Percentiles rank a stretch among this genome's conserved stretches.
Evolutionary conservation across 2,888 invertebrate species (phyloP).

Genomic region (Agrotis puta): DNA sequence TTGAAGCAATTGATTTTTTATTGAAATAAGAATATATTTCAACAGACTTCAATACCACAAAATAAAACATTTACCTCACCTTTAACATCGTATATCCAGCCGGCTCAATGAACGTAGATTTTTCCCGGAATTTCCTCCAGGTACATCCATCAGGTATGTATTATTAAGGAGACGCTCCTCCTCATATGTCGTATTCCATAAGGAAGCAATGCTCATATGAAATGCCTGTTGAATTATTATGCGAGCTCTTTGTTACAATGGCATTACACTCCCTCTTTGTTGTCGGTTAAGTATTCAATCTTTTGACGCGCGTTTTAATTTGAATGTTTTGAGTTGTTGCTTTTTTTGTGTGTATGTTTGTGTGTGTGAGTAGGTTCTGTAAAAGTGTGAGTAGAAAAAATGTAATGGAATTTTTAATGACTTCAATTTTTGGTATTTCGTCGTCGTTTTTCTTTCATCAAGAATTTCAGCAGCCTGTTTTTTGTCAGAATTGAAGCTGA

Average conservation of each 20-base stretch:
- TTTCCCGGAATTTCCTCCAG: slow-evolving; percentile 39
- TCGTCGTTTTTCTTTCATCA: background rate
- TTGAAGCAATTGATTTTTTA: too few relatives aligned
- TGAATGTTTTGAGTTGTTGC: slow-evolving; percentile 24
- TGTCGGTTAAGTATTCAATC: slow-evolving; percentile 54
- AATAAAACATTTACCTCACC: slow-evolving; percentile 1
- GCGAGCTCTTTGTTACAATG: slow-evolving; percentile 54
- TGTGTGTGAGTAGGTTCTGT: background rate
- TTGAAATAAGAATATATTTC: too few relatives aligned
- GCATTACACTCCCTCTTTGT: slow-evolving; percentile 54
- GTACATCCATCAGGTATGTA: slow-evolving; percentile 63
- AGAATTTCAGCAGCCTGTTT: too few relatives aligned
- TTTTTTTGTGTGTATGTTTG: background rate
- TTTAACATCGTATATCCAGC: background rate
- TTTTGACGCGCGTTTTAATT: slow-evolving; percentile 60
- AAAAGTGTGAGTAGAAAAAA: background rate
- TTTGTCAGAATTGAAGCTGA: too few relatives aligned
- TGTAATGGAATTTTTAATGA: background rate
- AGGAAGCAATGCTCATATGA: slow-evolving; percentile 67
- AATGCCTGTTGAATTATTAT: slow-evolving; percentile 67
- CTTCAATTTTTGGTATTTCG: background rate
- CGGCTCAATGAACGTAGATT: slow-evolving; percentile 49
- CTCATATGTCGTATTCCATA: slow-evolving; percentile 61
- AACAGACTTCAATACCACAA: background rate
- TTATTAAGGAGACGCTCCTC: slow-evolving; percentile 56